These are phyloP conservation scores for Cephus pulcher DNA, from an alignment of 2,888 invertebrate genomes.

Conservation along the genomic window DNA sequence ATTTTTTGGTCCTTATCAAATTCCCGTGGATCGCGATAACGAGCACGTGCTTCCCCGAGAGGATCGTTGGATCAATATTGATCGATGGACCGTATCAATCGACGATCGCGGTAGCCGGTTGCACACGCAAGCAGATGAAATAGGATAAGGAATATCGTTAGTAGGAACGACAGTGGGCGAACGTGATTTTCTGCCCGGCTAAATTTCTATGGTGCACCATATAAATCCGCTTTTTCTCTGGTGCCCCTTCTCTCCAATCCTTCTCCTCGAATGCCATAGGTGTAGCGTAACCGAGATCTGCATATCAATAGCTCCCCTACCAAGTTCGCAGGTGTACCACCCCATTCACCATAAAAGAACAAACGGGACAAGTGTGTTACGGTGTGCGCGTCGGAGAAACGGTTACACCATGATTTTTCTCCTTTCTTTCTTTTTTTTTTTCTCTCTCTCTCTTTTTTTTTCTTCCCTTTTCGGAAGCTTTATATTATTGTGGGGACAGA, in stretches of 20 bases:
- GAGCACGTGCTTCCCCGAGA: not conserved
- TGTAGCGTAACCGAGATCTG: conserved; percentile 60
- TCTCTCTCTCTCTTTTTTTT: conserved; percentile 21
- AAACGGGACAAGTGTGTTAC: conserved; percentile 59
- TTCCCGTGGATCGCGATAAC: not conserved
- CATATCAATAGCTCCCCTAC: conserved; percentile 61
- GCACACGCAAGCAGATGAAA: not conserved
- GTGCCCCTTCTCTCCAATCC: conserved; percentile 36
- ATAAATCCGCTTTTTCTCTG: conserved; percentile 17
- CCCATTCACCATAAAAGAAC: conserved; percentile 52
- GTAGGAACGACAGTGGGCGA: not conserved
- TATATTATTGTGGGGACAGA: conserved; percentile 50
- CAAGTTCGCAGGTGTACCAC: conserved; percentile 63
- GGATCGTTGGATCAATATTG: not conserved
- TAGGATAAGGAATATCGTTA: not conserved
- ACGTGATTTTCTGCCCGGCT: conserved; percentile 9
- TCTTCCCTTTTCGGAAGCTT: conserved; percentile 33
- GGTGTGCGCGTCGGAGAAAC: conserved; percentile 51
- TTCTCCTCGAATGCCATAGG: conserved; percentile 47
- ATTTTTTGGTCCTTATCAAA: not conserved
- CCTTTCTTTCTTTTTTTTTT: conserved; percentile 41
- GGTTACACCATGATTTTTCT: conserved; percentile 62
- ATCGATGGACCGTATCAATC: not conserved
- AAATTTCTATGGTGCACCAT: conserved; percentile 14
- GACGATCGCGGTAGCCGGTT: not conserved